phyloP scores from a whole-genome alignment of 64 coral and sea anemone genomes.

The Pocillopora damicornis region DNA sequence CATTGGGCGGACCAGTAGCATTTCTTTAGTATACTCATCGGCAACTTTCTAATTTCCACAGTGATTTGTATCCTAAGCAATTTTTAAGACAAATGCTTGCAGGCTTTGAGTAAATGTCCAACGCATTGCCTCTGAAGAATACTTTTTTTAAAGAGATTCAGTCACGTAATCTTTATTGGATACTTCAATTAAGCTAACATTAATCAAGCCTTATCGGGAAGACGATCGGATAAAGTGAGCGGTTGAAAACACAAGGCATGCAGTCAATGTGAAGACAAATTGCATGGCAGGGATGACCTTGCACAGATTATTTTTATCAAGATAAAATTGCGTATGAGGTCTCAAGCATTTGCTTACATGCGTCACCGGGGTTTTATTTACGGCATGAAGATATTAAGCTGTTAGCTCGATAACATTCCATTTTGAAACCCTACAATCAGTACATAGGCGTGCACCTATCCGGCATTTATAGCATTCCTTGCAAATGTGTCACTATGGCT shows the following conservation, averaged over 20 bases:
- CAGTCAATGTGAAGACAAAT: not conserved
- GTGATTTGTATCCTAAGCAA: not conserved
- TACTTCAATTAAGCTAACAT: not conserved
- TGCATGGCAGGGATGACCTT: not conserved
- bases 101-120: not conserved
- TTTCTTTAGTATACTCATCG: no score
- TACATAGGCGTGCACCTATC: not conserved
- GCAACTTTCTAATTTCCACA: not conserved
- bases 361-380: not conserved
- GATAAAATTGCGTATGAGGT: not conserved
- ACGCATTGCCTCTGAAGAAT: not conserved
- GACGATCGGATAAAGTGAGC: not conserved
- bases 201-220: not conserved
- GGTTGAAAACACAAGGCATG: not conserved
- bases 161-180: not conserved
- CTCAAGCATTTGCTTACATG: not conserved
- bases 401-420: not conserved
- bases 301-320: not conserved
- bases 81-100: not conserved
- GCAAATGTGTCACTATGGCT: not conserved
- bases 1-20: no score
- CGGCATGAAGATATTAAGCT: not conserved
- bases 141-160: not conserved
- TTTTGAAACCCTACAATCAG: not conserved
- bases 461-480: not conserved